Base-by-base conservation (phyloP, 2,113 vertebrate genomes). In the Hemichromis elongatus region DNA sequence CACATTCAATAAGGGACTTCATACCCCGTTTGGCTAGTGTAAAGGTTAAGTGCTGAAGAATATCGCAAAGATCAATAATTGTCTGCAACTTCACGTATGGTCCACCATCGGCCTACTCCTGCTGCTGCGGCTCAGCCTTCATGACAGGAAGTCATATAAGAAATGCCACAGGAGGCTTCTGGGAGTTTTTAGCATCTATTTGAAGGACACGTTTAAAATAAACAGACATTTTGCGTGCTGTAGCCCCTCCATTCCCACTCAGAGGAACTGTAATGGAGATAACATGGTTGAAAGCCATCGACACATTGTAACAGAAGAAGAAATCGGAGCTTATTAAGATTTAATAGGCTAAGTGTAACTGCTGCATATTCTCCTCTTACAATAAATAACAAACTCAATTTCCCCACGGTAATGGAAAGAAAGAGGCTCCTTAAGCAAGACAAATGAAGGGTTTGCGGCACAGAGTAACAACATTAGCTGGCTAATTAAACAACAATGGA, bases 41-140 rank as follows among this genome's bases (percentile, higher is more conserved):
- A 97, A 97, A 97, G 96, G 96, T 97, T 96, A 97, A 96, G 95
- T 95, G 95, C 95, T 95, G 93, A 93, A 95, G 94, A 96, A 96
- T 96, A 96, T 96, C 88, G 88, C 83, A 78, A 30, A 88, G 94
- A 96, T 97, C 96, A 90, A 97, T 97, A 96, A 94, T 90, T 52
- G 94, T 94, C 95, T 95, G 93, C 92, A 96, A 96, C 94, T 96
- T 96, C 93, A 93, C 84, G 89, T 95, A 94, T 93, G 92, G 93
- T 91, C 88, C 83, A 89, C 81, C 88, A 87, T 80, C 75, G 47
- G 91, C 89, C 45, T 75, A 33, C 45, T 75, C 30, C 82, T 75
- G 77, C 84, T 52, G 80, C 87, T 68, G 52, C 87, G 13, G 56
- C 9, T 86, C 83, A 68, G 87, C 87, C 87, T 42, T 84, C 56